Base-by-base conservation (phyloP, 1,140 invertebrate species). In the Bombus consobrinus region DNA sequence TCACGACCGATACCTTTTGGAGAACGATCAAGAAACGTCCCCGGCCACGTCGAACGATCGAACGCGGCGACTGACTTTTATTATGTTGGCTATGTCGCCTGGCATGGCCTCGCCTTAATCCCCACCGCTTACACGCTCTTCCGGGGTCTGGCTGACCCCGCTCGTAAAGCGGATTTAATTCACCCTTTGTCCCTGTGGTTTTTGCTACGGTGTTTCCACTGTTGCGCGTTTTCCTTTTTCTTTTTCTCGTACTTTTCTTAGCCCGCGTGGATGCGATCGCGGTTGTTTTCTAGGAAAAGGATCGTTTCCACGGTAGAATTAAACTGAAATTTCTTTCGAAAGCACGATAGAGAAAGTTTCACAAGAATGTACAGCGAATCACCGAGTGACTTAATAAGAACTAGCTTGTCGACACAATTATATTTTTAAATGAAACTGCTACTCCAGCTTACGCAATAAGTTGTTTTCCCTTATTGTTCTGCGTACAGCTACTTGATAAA, bases 21-120 rank as follows among this genome's bases (percentile, higher is more conserved):
- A 89, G 88, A 89, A 89, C 84, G 88, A 89, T 89, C 85, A 83
- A 89, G 84, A 82, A 89, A 87, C 81, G 80, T 87, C 72, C 76
- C 77, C 53, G 43, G 47, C 72, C 39, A 41, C 57, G 75, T 78
- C 66, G 76, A 81, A 85, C 71, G 77, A 74, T 78, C 66, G 76
- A 81, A 85, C 71, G 77, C 41, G n/a, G 66, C 66, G 66, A 68
- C 64, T 88, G 72, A 88, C 88, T 89, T 81, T 90, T 90, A 90
- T 86, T 90, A 87, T 87, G 88, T 88, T 53, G 72, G 77, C 75
- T 76, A 82, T 80, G 82, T 86, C 88, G 85, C 81, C 59, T 79
- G 64, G 22, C 82, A 39, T 62, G 89, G 88, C 86, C 89, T 90
- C 88, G 79, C 89, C 89, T 90, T 90, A 85, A 87, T 89, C 88